Conservation (phyloP, 2,797 vertebrate species). For the Dicrostonyx torquatus region DNA sequence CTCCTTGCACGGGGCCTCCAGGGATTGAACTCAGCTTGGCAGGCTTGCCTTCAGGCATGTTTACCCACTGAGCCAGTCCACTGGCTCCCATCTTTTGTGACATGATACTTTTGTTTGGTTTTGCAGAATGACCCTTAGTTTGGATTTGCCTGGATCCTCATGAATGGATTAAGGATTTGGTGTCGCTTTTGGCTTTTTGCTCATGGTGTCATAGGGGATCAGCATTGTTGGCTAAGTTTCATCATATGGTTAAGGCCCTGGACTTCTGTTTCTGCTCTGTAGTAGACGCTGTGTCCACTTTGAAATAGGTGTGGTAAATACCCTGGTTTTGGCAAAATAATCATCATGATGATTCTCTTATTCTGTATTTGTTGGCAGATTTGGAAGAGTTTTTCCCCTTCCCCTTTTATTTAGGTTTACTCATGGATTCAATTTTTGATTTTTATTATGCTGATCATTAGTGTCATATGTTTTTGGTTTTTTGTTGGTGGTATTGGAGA, state of each 20-base stretch:
- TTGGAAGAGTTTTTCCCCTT: neutral
- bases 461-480: neutral
- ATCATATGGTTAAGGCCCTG: neutral
- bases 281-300: neutral
- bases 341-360: neutral
- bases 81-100: neutral
- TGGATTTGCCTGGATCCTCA: neutral
- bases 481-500: neutral
- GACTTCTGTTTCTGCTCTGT: neutral
- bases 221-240: neutral
- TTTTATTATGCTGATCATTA: neutral
- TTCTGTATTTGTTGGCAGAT: neutral
- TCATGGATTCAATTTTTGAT: neutral
- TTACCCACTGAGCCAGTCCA: neutral
- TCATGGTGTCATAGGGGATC: neutral
- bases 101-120: neutral
- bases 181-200: neutral
- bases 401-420: neutral
- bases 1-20: neutral
- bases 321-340: neutral
- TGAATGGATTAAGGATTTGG: neutral
- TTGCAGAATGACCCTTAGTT: neutral
- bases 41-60: neutral
- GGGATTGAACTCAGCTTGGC: neutral
- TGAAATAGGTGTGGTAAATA: neutral